Percentiles rank a stretch among this genome's conserved stretches.
These are phyloP conservation scores for Conus canariensis DNA, from an alignment of 2,888 invertebrate species.

Conservation along the genomic window DNA sequence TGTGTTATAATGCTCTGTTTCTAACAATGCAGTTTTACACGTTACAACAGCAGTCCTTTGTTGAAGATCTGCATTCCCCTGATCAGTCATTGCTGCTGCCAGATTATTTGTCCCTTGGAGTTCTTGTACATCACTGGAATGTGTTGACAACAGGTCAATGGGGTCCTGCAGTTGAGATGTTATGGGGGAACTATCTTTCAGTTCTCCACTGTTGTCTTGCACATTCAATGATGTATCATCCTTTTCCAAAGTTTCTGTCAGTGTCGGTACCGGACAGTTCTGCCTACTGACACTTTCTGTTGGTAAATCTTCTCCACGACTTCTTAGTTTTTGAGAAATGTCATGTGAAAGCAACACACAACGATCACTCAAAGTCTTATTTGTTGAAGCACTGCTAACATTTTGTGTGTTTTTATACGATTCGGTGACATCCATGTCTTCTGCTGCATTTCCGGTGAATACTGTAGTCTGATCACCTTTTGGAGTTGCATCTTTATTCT, in stretches of 20 bases:
- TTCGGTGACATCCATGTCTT: background rate
- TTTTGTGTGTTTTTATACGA: background rate
- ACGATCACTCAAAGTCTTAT: background rate
- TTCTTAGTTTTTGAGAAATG: background rate
- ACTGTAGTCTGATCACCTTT: background rate
- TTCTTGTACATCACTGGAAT: background rate
- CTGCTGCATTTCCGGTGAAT: background rate
- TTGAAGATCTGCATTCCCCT: background rate
- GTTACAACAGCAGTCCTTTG: background rate
- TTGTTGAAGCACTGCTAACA: background rate
- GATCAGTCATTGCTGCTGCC: background rate
- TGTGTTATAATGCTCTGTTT: background rate
- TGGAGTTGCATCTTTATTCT: background rate
- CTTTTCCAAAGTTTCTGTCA: background rate
- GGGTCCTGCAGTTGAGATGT: background rate
- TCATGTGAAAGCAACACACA: background rate
- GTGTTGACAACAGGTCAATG: background rate
- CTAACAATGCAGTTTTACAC: background rate
- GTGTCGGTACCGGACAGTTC: background rate
- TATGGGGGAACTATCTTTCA: background rate
- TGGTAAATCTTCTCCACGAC: background rate
- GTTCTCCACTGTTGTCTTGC: background rate
- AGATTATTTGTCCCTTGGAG: background rate
- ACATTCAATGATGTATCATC: background rate
- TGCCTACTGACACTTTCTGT: background rate